Evolutionary conservation across 2,888 invertebrate species (phyloP).

Genomic region (Lepidonotus clava): DNA sequence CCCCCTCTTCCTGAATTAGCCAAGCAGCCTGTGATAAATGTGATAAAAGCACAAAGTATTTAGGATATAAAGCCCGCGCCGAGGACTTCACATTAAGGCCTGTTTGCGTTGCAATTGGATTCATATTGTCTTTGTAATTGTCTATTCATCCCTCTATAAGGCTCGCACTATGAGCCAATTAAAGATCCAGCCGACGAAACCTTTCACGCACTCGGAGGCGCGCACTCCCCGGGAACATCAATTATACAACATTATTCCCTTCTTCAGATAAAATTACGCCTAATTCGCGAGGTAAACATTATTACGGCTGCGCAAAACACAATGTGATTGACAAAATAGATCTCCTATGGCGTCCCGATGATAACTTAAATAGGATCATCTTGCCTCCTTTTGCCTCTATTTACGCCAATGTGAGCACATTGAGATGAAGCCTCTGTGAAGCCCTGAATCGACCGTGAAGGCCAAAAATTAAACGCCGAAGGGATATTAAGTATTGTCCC

Average conservation of each 20-base stretch:
- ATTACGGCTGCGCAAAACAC: background rate
- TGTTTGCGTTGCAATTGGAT: conserved; percentile 25
- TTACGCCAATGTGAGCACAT: background rate
- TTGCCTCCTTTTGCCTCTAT: background rate
- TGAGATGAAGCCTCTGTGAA: background rate
- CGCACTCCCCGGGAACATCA: background rate
- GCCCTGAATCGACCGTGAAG: background rate
- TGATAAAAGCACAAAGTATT: background rate
- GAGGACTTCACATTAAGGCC: background rate
- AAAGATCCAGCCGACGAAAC: background rate
- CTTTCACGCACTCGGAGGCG: background rate
- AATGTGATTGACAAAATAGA: conserved; percentile 21
- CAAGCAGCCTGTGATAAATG: background rate
- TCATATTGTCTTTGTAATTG: conserved; percentile 42
- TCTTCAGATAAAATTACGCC: background rate
- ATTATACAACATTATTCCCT: conserved; percentile 12
- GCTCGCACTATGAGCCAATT: background rate
- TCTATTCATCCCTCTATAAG: conserved; percentile 7
- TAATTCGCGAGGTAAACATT: conserved; percentile 4
- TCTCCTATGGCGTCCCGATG: background rate
- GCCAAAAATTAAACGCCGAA: background rate
- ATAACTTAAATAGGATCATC: conserved; percentile 16
- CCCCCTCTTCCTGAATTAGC: background rate
- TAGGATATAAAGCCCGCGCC: background rate
- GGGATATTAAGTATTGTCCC: background rate